Percentiles rank a stretch among this genome's conserved stretches.
These are phyloP conservation scores for Diploscapter pachys DNA, from an alignment of 1,140 invertebrate species.

Conservation along the genomic window DNA sequence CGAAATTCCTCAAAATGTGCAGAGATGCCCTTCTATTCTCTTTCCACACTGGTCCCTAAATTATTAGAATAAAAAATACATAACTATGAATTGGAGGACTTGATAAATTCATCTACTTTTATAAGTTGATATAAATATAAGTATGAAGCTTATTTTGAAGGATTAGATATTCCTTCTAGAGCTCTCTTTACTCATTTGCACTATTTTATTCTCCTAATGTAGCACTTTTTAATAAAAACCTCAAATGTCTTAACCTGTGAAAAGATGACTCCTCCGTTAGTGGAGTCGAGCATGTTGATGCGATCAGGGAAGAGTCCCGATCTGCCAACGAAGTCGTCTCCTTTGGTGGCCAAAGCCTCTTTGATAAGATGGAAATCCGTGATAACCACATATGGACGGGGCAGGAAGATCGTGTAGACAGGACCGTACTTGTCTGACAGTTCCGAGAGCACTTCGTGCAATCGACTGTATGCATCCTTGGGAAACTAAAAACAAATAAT, in stretches of 20 bases:
- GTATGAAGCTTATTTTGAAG: too few relatives aligned
- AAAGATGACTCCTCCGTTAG: constrained; percentile 11
- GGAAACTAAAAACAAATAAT: neutral
- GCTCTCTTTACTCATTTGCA: too few relatives aligned
- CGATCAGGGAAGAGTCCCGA: neutral
- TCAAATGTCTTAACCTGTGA: neutral
- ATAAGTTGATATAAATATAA: too few relatives aligned
- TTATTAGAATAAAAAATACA: neutral
- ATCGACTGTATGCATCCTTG: neutral
- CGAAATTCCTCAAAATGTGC: constrained; percentile 24
- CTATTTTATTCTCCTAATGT: too few relatives aligned
- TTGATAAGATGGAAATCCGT: constrained; percentile 8
- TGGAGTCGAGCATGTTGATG: neutral
- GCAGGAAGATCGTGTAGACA: constrained; percentile 20
- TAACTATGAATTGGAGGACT: too few relatives aligned
- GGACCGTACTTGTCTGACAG: constrained; percentile 1
- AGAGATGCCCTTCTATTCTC: constrained; percentile 24
- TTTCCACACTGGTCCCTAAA: constrained; percentile 22
- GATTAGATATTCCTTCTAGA: too few relatives aligned
- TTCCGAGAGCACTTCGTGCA: neutral
- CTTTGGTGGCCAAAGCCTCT: constrained; percentile 10
- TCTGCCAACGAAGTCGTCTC: constrained; percentile 8
- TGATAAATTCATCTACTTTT: too few relatives aligned
- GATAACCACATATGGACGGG: constrained; percentile 12
- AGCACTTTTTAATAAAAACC: too few relatives aligned